These are phyloP conservation scores for Papilio machaon DNA, from an alignment of 1,140 invertebrate genomes.

Conservation along the genomic window DNA sequence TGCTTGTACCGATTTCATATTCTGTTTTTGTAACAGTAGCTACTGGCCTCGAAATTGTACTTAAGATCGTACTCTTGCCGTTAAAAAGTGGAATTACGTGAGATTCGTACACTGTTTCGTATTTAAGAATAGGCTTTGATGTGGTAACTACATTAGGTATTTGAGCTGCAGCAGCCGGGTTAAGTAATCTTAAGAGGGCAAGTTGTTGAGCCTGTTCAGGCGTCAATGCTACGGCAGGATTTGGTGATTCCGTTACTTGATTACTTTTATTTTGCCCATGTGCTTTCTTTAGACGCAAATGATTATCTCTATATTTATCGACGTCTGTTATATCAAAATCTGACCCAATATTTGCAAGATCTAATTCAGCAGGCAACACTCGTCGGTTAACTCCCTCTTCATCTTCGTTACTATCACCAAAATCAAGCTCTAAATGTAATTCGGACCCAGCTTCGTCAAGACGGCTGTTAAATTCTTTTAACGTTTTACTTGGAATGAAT, in stretches of 20 bases:
- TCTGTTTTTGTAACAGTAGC: slow-evolving; percentile 90
- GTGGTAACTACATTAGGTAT: slow-evolving; percentile 88
- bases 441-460: slow-evolving; percentile 94
- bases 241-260: slow-evolving; percentile 77
- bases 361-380: slow-evolving; percentile 84
- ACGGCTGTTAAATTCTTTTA: slow-evolving; percentile 94
- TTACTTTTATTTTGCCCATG: slow-evolving; percentile 81
- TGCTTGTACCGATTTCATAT: slow-evolving; percentile 88
- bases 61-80: slow-evolving; percentile 87
- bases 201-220: slow-evolving; percentile 90
- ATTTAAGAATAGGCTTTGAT: slow-evolving; percentile 87
- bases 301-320: slow-evolving; percentile 83
- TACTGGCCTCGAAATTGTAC: slow-evolving; percentile 89
- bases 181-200: slow-evolving; percentile 87
- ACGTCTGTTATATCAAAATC: slow-evolving; percentile 87
- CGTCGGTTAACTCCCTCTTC: slow-evolving; percentile 84
- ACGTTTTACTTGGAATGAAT: slow-evolving; percentile 92
- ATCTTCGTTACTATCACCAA: slow-evolving; percentile 90
- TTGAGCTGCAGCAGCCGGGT: slow-evolving; percentile 84
- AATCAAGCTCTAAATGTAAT: slow-evolving; percentile 91
- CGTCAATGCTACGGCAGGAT: slow-evolving; percentile 80
- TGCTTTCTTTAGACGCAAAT: slow-evolving; percentile 83
- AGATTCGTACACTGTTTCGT: slow-evolving; percentile 91
- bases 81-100: slow-evolving; percentile 90
- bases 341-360: slow-evolving; percentile 86